Conservation (phyloP, 2,888 invertebrate genomes). For the Lasius platythorax region DNA sequence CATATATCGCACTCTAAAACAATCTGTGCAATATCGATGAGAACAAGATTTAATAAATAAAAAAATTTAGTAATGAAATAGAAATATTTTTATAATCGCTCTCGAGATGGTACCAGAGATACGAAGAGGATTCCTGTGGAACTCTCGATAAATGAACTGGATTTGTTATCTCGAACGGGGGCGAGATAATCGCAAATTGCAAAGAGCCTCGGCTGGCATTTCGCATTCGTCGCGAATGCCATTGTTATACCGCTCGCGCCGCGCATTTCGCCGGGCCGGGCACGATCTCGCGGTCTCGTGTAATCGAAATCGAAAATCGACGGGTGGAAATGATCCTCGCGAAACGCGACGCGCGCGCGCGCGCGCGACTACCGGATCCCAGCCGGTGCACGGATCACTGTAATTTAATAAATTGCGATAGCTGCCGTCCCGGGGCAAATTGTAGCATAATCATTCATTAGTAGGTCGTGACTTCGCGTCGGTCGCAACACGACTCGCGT, state of each 20-base stretch:
- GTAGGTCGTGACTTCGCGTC: constrained; percentile 85
- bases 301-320: constrained; percentile 74
- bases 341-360: constrained; percentile 66
- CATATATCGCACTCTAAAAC: neutral
- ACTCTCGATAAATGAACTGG: constrained; percentile 5
- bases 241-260: constrained; percentile 26
- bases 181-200: constrained; percentile 34
- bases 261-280: neutral
- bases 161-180: constrained; percentile 9
- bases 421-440: constrained; percentile 85
- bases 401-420: constrained; percentile 86
- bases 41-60: neutral
- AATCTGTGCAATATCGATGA: neutral
- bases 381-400: constrained; percentile 83
- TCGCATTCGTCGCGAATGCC: constrained; percentile 49
- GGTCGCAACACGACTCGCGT: constrained; percentile 65
- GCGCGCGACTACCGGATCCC: constrained; percentile 80
- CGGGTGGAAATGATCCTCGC: constrained; percentile 62
- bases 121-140: constrained; percentile 8
- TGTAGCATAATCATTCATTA: constrained; percentile 86
- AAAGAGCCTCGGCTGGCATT: constrained; percentile 38
- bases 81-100: neutral
- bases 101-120: neutral
- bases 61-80: constrained; percentile 9
- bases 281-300: constrained; percentile 38